Evolutionary conservation across 2,113 vertebrate genomes (phyloP).

Genomic region (Pogona vitticeps): DNA sequence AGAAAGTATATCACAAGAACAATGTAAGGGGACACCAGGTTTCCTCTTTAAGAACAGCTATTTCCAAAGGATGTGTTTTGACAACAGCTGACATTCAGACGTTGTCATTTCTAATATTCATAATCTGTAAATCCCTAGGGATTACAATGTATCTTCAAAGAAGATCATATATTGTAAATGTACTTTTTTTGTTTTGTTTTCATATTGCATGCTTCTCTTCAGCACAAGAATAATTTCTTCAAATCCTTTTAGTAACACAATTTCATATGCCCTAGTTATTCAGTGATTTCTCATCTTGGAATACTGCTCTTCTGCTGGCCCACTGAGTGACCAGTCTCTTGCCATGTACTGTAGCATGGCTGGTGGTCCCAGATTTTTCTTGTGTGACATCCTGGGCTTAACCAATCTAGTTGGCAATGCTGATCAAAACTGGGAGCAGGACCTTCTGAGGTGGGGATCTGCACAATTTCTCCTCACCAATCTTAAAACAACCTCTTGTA

Average conservation of each 20-base stretch:
- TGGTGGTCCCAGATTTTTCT: too few relatives aligned
- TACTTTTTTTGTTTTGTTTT: background rate
- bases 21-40: background rate
- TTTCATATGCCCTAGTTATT: background rate
- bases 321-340: too few relatives aligned
- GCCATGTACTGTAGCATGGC: too few relatives aligned
- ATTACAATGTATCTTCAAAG: background rate
- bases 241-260: background rate
- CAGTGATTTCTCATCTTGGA: background rate
- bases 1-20: too few relatives aligned
- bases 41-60: background rate
- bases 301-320: too few relatives aligned
- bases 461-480: too few relatives aligned
- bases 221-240: background rate
- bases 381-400: too few relatives aligned
- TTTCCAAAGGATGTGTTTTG: background rate
- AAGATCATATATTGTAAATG: background rate
- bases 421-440: too few relatives aligned
- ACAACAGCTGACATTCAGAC: background rate
- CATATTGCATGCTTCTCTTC: background rate
- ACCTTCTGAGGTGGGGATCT: too few relatives aligned
- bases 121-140: constrained; percentile 12
- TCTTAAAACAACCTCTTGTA: too few relatives aligned
- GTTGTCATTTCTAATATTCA: background rate
- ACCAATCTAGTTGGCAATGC: too few relatives aligned